Conservation (phyloP, 2,797 vertebrate species). For the Peromyscus eremicus region DNA sequence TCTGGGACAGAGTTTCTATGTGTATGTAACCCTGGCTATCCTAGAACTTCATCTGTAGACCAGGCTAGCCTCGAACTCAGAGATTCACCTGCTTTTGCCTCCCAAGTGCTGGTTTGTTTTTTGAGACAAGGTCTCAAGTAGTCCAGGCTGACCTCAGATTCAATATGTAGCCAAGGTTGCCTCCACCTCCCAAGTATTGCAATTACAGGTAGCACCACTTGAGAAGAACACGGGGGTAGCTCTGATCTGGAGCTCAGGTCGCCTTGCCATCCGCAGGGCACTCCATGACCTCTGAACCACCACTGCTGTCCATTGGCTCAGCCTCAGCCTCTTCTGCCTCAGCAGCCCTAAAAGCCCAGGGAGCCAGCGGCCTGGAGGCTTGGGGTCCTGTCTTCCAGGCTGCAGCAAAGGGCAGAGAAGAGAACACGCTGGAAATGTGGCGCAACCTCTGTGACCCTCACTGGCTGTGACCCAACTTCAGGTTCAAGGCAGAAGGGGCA, state of each 20-base stretch:
- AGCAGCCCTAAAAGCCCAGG: background rate
- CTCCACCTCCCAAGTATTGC: background rate
- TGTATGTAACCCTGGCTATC: background rate
- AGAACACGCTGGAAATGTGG: background rate
- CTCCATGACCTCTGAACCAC: background rate
- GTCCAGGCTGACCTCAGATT: background rate
- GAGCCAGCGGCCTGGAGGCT: background rate
- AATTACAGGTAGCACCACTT: background rate
- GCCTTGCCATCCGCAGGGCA: background rate
- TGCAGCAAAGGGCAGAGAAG: background rate
- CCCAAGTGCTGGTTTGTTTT: background rate
- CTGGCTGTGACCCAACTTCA: background rate
- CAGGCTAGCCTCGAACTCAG: background rate
- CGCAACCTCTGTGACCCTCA: background rate
- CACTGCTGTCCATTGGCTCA: background rate
- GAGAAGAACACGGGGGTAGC: background rate
- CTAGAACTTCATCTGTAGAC: background rate
- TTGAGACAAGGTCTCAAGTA: background rate
- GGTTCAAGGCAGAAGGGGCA: background rate
- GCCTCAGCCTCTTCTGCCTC: background rate
- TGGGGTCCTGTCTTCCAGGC: background rate
- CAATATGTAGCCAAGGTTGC: background rate
- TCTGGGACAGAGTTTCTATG: background rate
- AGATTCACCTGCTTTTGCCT: background rate
- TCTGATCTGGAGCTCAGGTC: background rate